Evolutionary conservation across 1,140 invertebrate species (phyloP).

Genomic region (Rhynchophorus ferrugineus): DNA sequence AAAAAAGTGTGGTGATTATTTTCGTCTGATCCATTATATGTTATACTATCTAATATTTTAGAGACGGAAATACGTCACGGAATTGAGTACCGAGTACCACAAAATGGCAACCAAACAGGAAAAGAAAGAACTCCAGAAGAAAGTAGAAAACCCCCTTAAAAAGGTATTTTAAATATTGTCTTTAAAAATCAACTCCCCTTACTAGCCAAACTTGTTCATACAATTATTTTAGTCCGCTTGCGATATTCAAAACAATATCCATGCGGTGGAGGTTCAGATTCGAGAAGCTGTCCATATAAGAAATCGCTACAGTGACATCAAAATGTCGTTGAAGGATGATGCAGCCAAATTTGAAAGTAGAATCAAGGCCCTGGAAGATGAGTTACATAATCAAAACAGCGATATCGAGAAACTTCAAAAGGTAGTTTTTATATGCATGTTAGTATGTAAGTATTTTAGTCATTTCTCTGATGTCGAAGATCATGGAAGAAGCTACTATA

Average conservation of each 20-base stretch:
- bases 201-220: background rate
- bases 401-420: constrained; percentile 62
- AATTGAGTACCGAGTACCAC: constrained; percentile 33
- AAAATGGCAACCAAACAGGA: constrained; percentile 27
- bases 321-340: constrained; percentile 59
- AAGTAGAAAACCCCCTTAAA: constrained; percentile 30
- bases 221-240: constrained; percentile 50
- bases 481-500: constrained; percentile 53
- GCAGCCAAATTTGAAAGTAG: constrained; percentile 65
- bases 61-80: constrained; percentile 24
- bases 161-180: constrained; percentile 21
- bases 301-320: constrained; percentile 67
- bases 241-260: constrained; percentile 66
- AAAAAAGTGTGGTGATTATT: constrained; percentile 42
- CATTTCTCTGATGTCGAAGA: constrained; percentile 8
- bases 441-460: background rate
- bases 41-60: constrained; percentile 10
- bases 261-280: constrained; percentile 67
- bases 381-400: constrained; percentile 55
- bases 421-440: constrained; percentile 11
- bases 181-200: background rate
- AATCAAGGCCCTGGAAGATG: constrained; percentile 56
- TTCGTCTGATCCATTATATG: background rate
- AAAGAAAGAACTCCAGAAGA: constrained; percentile 24
- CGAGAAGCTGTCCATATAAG: constrained; percentile 70